phyloP scores from a whole-genome alignment of 1,140 invertebrate species.

The Drosophila willistoni region DNA sequence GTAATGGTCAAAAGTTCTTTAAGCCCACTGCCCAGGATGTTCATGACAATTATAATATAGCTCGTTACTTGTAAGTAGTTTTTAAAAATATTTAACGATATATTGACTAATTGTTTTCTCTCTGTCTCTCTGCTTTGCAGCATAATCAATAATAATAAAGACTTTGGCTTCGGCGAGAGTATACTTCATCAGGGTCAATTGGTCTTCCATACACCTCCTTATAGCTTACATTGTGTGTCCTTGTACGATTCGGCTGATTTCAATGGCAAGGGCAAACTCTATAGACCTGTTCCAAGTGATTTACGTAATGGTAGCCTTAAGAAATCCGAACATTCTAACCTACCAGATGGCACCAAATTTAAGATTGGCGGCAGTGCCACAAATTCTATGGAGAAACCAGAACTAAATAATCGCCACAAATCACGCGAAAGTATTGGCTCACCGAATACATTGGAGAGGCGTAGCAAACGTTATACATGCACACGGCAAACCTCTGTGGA shows the following conservation, averaged over 20 bases:
- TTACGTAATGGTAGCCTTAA: constrained; percentile 75
- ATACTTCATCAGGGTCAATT: constrained; percentile 93
- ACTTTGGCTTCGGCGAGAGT: constrained; percentile 95
- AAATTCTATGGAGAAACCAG: constrained; percentile 61
- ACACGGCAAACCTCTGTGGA: constrained; percentile 84
- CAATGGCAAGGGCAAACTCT: constrained; percentile 76
- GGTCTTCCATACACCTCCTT: constrained; percentile 95
- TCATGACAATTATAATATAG: constrained; percentile 92
- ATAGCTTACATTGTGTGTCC: constrained; percentile 90
- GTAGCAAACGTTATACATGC: constrained; percentile 75
- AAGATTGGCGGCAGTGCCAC: constrained; percentile 64
- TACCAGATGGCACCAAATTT: constrained; percentile 68
- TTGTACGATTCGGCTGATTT: constrained; percentile 87
- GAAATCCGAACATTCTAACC: constrained; percentile 64
- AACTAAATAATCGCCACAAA: constrained; percentile 63
- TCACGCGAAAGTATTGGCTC: constrained; percentile 78
- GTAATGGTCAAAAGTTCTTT: constrained; percentile 94
- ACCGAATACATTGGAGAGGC: constrained; percentile 74
- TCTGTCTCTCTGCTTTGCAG: constrained; percentile 23
- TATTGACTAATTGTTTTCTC: not conserved
- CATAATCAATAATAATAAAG: constrained; percentile 84
- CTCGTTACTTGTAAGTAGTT: constrained; percentile 86
- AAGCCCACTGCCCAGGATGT: constrained; percentile 92
- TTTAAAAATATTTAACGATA: not conserved
- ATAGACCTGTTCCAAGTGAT: constrained; percentile 60